phyloP scores from a whole-genome alignment of 2,797 vertebrate species.

The Cyprinodon diabolis region DNA sequence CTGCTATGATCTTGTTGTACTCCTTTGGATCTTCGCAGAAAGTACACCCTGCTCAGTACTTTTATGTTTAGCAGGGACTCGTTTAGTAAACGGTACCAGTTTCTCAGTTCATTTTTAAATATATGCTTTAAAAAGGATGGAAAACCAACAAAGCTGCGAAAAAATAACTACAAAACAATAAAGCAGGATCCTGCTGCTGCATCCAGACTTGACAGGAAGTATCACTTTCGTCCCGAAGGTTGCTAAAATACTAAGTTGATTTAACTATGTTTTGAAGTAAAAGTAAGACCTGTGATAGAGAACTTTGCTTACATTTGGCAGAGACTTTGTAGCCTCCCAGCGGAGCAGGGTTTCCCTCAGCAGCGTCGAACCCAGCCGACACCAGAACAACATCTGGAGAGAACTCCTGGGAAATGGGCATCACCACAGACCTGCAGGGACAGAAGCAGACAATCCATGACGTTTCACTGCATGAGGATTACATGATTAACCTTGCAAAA shows the following conservation, averaged over 20 bases:
- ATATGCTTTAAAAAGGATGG: slow-evolving; percentile 28
- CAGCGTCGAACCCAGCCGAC: slow-evolving; percentile 93
- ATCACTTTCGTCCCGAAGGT: slow-evolving; percentile 40
- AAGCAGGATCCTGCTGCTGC: slow-evolving; percentile 24
- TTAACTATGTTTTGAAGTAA: slow-evolving; percentile 8
- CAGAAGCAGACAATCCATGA: slow-evolving; percentile 21
- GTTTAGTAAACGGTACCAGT: neutral
- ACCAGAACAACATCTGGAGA: slow-evolving; percentile 93
- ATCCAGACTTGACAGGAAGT: slow-evolving; percentile 36
- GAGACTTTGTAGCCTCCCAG: slow-evolving; percentile 95
- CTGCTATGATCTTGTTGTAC: neutral
- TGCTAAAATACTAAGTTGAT: slow-evolving; percentile 18
- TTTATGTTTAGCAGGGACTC: neutral
- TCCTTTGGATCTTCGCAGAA: neutral
- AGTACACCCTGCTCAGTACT: neutral
- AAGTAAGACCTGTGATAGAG: slow-evolving; percentile 15
- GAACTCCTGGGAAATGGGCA: slow-evolving; percentile 94
- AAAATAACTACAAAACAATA: slow-evolving; percentile 38
- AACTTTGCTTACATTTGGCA: slow-evolving; percentile 88
- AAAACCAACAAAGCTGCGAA: slow-evolving; percentile 32
- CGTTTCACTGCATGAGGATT: neutral
- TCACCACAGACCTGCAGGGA: slow-evolving; percentile 88
- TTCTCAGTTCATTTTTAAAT: neutral
- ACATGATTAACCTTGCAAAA: neutral
- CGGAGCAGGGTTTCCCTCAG: slow-evolving; percentile 90